Conservation (phyloP, 2,888 invertebrate genomes). For the Pharmacophagus antenor region DNA sequence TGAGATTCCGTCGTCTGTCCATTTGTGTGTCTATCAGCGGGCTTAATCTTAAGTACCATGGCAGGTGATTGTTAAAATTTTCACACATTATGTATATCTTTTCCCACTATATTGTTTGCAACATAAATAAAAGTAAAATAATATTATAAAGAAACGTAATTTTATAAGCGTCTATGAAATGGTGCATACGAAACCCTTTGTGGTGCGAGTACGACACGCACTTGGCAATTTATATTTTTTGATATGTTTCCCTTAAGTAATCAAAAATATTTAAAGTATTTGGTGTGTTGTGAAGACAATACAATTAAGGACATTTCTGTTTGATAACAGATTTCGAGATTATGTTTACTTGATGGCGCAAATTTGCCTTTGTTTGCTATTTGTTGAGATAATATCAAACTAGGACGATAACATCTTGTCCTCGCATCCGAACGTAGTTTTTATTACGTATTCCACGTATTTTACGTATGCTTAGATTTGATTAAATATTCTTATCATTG, state of each 20-base stretch:
- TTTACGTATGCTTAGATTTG: not conserved
- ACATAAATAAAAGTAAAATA: too few relatives aligned
- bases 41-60: too few relatives aligned
- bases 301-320: not conserved
- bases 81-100: too few relatives aligned
- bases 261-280: not conserved
- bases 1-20: too few relatives aligned
- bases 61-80: too few relatives aligned
- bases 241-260: not conserved
- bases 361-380: conserved; percentile 1
- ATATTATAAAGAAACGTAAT: too few relatives aligned
- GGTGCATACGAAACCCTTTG: too few relatives aligned
- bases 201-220: too few relatives aligned
- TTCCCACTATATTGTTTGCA: too few relatives aligned
- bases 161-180: too few relatives aligned
- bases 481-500: not conserved
- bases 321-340: not conserved
- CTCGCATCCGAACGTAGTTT: not conserved
- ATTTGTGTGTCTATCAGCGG: too few relatives aligned
- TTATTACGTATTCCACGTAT: not conserved
- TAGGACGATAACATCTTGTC: not conserved
- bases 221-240: too few relatives aligned
- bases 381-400: not conserved
- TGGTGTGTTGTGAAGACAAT: not conserved
- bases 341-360: not conserved